Base-by-base conservation (phyloP, 2,797 vertebrate genomes). In the Leptoclinus maculatus region DNA sequence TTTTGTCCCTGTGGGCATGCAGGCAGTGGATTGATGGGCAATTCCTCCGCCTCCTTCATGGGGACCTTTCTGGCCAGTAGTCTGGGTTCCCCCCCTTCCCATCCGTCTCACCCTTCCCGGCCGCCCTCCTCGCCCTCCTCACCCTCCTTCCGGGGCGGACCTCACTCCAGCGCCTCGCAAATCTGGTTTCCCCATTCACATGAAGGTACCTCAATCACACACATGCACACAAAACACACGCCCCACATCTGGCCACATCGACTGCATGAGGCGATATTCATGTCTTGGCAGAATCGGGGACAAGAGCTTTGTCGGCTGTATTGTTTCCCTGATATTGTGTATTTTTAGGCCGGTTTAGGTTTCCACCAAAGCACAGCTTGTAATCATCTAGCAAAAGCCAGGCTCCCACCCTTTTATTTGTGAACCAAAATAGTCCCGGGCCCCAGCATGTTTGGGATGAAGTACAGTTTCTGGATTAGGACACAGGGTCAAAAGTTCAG, bases 141-240 rank as follows among this genome's bases (percentile, higher is more conserved):
- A 79, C 97, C 96, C 23, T 94, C 97, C 51, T 99, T 97, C 93
- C 96, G 96, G 1, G 94, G 96, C 0, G 95, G 96, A 75, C 96
- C 97, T 56, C 98, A 98, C 94, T 97, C 98, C 0, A 91, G 96
- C 85, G 93, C 97, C 83, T 98, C 98, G 21, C 98, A 99, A 95
- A 96, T 99, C 93, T 99, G 98, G 98, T 98, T 99, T 90, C 97
- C 98, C 32, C 98, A 99, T 93, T 96, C 98, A 53, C 98, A 99
- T 9, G 98, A 99, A 97, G 98, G 98, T 99, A 96, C 79, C 64
- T 80, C 65, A 79, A 68, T 80, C 87, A 87, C 83, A 87, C 83
- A 89, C 82, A 56, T 1, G 6, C 59, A 39, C 38, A 39, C 27
- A 59, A 5, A 5, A 59, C 9, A n/a, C 19, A 13, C 36, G 11